Percentiles rank a stretch among this genome's conserved stretches.
These are phyloP conservation scores for Cryptus viduatorius DNA, from an alignment of 2,888 invertebrate species.

Conservation along the genomic window DNA sequence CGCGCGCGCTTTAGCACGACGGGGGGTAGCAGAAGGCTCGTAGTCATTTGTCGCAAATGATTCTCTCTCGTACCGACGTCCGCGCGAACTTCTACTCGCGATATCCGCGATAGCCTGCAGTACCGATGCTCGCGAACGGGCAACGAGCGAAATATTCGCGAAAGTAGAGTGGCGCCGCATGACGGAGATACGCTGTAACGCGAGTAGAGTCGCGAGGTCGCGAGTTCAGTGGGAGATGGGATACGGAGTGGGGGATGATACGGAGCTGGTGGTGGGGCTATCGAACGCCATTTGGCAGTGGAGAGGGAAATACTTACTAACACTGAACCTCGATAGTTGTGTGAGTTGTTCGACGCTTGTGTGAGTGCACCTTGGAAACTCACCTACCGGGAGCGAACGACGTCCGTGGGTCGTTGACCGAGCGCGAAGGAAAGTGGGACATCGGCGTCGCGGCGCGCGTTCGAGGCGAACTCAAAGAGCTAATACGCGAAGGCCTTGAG, in stretches of 20 bases:
- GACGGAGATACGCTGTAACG: conserved; percentile 69
- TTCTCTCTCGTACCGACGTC: conserved; percentile 64
- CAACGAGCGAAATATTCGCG: conserved; percentile 75
- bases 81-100: conserved; percentile 64
- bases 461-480: conserved; percentile 81
- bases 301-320: conserved; percentile 33
- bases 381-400: conserved; percentile 77
- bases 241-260: conserved; percentile 41
- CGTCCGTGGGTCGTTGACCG: conserved; percentile 83
- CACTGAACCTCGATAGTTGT: conserved; percentile 33
- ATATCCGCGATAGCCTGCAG: conserved; percentile 74
- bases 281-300: conserved; percentile 29
- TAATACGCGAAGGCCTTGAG: conserved; percentile 84
- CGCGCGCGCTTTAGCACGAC: conserved; percentile 43
- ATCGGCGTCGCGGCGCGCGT: conserved; percentile 69
- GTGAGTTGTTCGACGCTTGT: conserved; percentile 51
- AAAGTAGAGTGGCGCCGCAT: conserved; percentile 82
- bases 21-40: conserved; percentile 33
- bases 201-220: conserved; percentile 29
- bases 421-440: conserved; percentile 84
- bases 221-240: conserved; percentile 10
- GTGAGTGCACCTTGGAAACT: conserved; percentile 81
- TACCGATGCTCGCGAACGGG: conserved; percentile 77
- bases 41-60: conserved; percentile 48
- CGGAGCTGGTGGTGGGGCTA: conserved; percentile 11